Evolutionary conservation across 2,888 invertebrate genomes (phyloP), one percentile per base, ranked within the genome.

Genomic region (Aradus depressus): DNA sequence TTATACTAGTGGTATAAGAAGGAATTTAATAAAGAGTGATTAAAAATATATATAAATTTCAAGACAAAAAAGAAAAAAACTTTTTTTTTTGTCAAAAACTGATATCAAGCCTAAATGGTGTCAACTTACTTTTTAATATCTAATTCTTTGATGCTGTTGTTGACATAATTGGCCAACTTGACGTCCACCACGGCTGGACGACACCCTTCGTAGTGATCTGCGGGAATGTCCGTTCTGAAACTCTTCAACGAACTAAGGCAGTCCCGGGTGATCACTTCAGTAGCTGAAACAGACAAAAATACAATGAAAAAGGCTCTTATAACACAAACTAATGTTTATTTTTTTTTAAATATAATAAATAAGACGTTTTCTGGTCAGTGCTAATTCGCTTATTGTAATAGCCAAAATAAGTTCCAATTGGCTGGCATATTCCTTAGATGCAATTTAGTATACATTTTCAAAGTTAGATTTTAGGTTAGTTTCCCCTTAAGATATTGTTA

Each of bases 161-260:
- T 89, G 0, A 90, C 90, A 67, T 89, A 91, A 66, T 91, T 80
- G 0, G 80, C 89, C 54, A 91, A 67, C 60, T 79, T 81, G 1
- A 81, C 74, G 68, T 91, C 88, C 60, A 75, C 75, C 0, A 87
- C 82, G 21, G 88, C 84, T 6, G 80, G 75, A 50, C 90, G 74
- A 62, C 91, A 92, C 0, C 92, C 92, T 69, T 92, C 91, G 65
- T 91, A 92, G 53, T 81, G 84, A 66, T 92, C 91, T 0, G 90
- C 87, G 4, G 91, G 91, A 60, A 92, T 84, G 62, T 92, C 92
- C 3, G 81, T 85, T 48, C 91, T 74, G 60, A 85, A 77, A 31
- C 76, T 80, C 64, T 76, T 75, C 52, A 91, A 70, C 32, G 81
- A 77, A 64, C 90, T 91, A 37, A 91, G 67, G 65, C 92, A 92